Evolutionary conservation across 2,888 invertebrate genomes (phyloP), one percentile per base, ranked within the genome.

Genomic region (Drosophila aldrichi): DNA sequence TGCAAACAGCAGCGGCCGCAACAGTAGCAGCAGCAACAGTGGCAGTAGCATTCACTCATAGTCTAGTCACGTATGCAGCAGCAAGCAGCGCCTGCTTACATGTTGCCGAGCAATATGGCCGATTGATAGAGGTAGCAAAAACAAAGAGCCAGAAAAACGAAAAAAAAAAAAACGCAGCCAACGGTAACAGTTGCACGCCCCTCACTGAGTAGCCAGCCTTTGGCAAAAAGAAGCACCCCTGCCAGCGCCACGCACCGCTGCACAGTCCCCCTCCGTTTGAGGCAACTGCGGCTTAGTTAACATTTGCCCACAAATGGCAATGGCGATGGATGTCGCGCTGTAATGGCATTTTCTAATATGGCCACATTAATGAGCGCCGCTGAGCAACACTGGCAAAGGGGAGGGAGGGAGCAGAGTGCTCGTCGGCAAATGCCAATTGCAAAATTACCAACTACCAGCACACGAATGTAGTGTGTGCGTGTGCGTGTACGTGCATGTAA

Each of bases 281-380:
- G 56, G 46, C 69, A 64, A 74, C 64, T 64, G 66, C 55, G 70
- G 70, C 70, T 63, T 70, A 72, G 84, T 74, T 83, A 74, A 67
- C 88, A 89, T 80, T 77, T 77, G 77, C 77, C 90, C 87, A 63
- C 85, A 87, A 88, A 90, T 87, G 89, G 81, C 81, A 63, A 76
- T 67, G 67, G 72, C 88, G 71, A 70, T 73, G 73, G 66, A 77
- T 82, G 69, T 74, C 70, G 71, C 79, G 63, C 61, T 73, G 72
- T 65, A 70, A 79, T 73, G 80, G 77, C 77, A 88, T 86, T 86
- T 83, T 82, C 77, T 70, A 72, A 81, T 77, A 82, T 88, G 82
- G 77, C 66, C 74, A 79, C 88, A 87, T 89, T 81, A 84, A 81
- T 81, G 83, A 81, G 73, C 59, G 61, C 18, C 74, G 74, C 44